Evolutionary conservation across 1,140 invertebrate species (phyloP).

Genomic region (Sinella curviseta): DNA sequence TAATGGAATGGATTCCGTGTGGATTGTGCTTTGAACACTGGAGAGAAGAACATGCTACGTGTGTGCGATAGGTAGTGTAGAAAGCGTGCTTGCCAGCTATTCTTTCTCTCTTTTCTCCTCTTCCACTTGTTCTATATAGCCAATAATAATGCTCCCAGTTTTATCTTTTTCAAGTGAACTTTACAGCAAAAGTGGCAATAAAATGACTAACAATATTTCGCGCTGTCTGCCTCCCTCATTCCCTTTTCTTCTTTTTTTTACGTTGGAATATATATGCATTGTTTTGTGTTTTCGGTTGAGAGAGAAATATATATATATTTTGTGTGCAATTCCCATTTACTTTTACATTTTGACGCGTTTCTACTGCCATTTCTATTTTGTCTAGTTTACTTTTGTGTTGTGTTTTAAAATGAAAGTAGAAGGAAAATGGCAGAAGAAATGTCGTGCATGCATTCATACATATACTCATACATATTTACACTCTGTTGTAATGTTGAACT

Average conservation of each 20-base stretch:
- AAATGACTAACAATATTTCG: constrained; percentile 4
- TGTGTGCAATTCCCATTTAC: neutral
- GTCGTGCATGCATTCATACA: neutral
- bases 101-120: neutral
- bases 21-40: neutral
- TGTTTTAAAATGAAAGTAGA: neutral
- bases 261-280: neutral
- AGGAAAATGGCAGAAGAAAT: neutral
- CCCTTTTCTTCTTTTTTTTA: neutral
- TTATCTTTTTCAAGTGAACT: constrained; percentile 10
- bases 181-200: constrained; percentile 11
- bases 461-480: neutral
- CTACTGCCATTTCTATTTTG: neutral
- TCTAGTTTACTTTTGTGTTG: neutral
- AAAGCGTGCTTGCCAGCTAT: neutral
- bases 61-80: neutral
- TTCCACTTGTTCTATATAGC: neutral
- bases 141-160: neutral
- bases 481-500: neutral
- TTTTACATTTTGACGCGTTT: neutral
- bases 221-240: too few species aligned
- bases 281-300: neutral
- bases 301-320: neutral
- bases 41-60: neutral
- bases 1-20: neutral